Conservation (phyloP, 2,888 invertebrate genomes). For the Agrochola circellaris region DNA sequence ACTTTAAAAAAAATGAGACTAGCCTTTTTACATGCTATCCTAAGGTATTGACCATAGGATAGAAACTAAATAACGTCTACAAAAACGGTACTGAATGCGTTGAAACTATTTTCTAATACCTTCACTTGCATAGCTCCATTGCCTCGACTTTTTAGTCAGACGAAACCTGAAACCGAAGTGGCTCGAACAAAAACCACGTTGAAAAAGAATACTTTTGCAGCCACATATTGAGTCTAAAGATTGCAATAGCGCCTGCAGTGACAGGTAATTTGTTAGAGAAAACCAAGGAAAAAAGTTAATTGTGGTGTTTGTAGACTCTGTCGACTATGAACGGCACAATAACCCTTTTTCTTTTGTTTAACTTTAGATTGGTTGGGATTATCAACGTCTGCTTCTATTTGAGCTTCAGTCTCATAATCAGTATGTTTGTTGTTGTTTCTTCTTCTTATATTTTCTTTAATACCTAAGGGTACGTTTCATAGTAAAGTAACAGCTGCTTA, state of each 20-base stretch:
- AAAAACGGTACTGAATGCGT: not conserved
- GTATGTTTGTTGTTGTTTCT: slow-evolving; percentile 13
- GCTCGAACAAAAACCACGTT: slow-evolving; percentile 36
- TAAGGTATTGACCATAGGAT: no score
- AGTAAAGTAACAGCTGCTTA: not conserved
- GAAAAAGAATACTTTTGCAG: slow-evolving; percentile 41
- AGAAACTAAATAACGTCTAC: not conserved
- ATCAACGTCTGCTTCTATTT: slow-evolving; percentile 38
- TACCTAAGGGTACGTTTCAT: no score
- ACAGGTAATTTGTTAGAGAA: slow-evolving; percentile 61
- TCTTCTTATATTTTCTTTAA: not conserved
- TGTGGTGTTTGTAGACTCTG: slow-evolving; percentile 38
- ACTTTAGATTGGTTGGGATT: slow-evolving; percentile 55
- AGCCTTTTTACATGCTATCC: no score
- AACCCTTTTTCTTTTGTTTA: slow-evolving; percentile 54
- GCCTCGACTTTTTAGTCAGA: slow-evolving; percentile 20
- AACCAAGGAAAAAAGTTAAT: slow-evolving; percentile 57
- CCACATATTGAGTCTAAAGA: slow-evolving; percentile 56
- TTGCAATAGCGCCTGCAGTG: slow-evolving; percentile 58
- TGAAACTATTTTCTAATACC: slow-evolving; percentile 9
- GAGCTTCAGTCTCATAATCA: slow-evolving; percentile 11
- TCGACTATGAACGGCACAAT: slow-evolving; percentile 44
- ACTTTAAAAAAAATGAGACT: not conserved
- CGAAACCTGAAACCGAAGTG: slow-evolving; percentile 27
- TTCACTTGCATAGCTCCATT: not conserved